Conservation (phyloP, 2,888 invertebrate species). For the Tetheella fluctuosa region DNA sequence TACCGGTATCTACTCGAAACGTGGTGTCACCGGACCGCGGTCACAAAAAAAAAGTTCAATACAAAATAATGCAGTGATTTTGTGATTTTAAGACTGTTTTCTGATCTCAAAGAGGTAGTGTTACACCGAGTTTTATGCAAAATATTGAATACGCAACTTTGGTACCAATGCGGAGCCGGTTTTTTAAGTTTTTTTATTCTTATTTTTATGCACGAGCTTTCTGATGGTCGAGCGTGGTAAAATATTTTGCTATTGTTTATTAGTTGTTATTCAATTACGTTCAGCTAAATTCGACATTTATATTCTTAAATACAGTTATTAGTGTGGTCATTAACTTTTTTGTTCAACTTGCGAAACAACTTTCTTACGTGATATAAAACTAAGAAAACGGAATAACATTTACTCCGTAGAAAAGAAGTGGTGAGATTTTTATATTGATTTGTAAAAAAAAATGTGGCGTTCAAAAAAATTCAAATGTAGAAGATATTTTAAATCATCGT, state of each 20-base stretch:
- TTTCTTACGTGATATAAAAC: background rate
- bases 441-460: too few relatives aligned
- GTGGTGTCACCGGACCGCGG: conserved; percentile 26
- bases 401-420: too few relatives aligned
- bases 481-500: too few relatives aligned
- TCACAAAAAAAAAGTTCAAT: conserved; percentile 32
- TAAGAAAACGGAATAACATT: background rate
- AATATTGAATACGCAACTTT: conserved; percentile 25
- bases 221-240: conserved; percentile 45
- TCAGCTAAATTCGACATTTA: background rate
- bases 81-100: conserved; percentile 59
- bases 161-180: conserved; percentile 40
- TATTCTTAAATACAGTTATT: background rate
- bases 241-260: conserved; percentile 43
- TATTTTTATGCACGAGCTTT: conserved; percentile 49
- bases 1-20: conserved; percentile 40
- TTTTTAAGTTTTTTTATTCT: conserved; percentile 37
- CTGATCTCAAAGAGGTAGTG: conserved; percentile 63
- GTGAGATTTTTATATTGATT: too few relatives aligned
- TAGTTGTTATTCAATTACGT: conserved; percentile 8
- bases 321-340: background rate
- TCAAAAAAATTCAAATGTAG: too few relatives aligned
- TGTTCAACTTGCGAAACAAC: conserved; percentile 12
- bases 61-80: conserved; percentile 64
- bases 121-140: conserved; percentile 26